Conservation (phyloP, 2,888 invertebrate genomes). For the Leptura quadrifasciata region DNA sequence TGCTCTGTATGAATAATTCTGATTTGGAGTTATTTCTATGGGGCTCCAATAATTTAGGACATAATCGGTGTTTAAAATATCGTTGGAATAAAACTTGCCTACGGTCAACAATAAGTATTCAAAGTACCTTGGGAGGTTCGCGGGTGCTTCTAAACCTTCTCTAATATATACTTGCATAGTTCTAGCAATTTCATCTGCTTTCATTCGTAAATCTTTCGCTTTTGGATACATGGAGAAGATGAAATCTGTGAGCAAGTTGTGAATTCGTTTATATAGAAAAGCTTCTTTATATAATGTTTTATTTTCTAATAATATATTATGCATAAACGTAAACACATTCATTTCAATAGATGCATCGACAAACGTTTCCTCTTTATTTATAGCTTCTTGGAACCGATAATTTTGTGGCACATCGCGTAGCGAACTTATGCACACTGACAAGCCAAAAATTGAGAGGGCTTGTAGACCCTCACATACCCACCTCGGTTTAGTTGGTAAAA, state of each 20-base stretch:
- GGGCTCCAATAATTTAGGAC: slow-evolving; percentile 91
- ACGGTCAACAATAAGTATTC: slow-evolving; percentile 89
- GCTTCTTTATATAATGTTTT: slow-evolving; percentile 83
- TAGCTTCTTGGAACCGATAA: slow-evolving; percentile 75
- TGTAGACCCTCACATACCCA: slow-evolving; percentile 76
- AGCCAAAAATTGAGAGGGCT: slow-evolving; percentile 81
- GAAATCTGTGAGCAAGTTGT: slow-evolving; percentile 92
- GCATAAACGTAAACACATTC: slow-evolving; percentile 87
- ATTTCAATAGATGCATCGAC: slow-evolving; percentile 87
- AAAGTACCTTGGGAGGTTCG: slow-evolving; percentile 85
- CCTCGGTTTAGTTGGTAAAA: slow-evolving; percentile 72
- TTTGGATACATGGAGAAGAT: slow-evolving; percentile 95
- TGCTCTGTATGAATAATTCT: slow-evolving; percentile 70
- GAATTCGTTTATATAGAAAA: slow-evolving; percentile 89
- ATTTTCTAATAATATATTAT: slow-evolving; percentile 83
- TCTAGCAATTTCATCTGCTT: slow-evolving; percentile 92
- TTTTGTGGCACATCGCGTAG: slow-evolving; percentile 78
- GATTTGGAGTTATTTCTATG: slow-evolving; percentile 72
- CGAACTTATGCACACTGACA: slow-evolving; percentile 82
- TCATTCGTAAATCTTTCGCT: slow-evolving; percentile 86
- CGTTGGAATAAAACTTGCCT: slow-evolving; percentile 85
- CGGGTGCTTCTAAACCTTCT: slow-evolving; percentile 80
- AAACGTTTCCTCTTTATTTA: slow-evolving; percentile 87
- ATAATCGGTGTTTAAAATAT: slow-evolving; percentile 82
- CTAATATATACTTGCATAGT: slow-evolving; percentile 78